Base-by-base conservation (phyloP, 2,888 invertebrate genomes). In the Diarsia dahlii region DNA sequence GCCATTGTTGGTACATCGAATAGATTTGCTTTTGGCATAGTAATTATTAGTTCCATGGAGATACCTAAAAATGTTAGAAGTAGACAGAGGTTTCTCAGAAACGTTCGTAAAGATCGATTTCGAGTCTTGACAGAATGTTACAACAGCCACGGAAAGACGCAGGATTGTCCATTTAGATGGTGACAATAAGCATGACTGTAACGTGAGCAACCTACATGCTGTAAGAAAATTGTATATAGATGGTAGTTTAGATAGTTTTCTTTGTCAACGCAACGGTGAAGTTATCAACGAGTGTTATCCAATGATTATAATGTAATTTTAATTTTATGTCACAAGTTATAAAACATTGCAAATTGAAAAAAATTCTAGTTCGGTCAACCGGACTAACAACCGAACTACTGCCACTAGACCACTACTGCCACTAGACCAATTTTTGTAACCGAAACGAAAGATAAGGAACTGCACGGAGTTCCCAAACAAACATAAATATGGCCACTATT, bases 381-480 rank as follows among this genome's bases (percentile, higher is more conserved):
- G n/a, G n/a, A n/a, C n/a, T n/a, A n/a, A n/a, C n/a, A n/a, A n/a
- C n/a, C n/a, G n/a, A n/a, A n/a, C n/a, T n/a, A n/a, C n/a, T n/a
- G n/a, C n/a, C n/a, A n/a, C n/a, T n/a, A n/a, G n/a, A n/a, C n/a
- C n/a, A n/a, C n/a, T n/a, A n/a, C n/a, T n/a, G n/a, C n/a, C n/a
- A n/a, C n/a, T n/a, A n/a, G n/a, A n/a, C n/a, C n/a, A n/a, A 20
- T 65, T 20, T 64, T 63, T 70, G 28, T 67, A 63, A 66, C 15
- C 58, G 50, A 63, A 64, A 52, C 12, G 52, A 64, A 71, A 58
- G 18, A 45, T 62, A 62, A 10, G n/a, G 74, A 85, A 78, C 83
- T 86, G 28, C 86, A 84, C 78, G 80, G 84, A 89, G 89, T 80
- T 82, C 70, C 8, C 62, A 83, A 68, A 46, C 45, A 76, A 71